Percentiles rank a stretch among this genome's conserved stretches.
These are phyloP conservation scores for Ichneumon xanthorius DNA, from an alignment of 2,888 invertebrate genomes.

Conservation along the genomic window DNA sequence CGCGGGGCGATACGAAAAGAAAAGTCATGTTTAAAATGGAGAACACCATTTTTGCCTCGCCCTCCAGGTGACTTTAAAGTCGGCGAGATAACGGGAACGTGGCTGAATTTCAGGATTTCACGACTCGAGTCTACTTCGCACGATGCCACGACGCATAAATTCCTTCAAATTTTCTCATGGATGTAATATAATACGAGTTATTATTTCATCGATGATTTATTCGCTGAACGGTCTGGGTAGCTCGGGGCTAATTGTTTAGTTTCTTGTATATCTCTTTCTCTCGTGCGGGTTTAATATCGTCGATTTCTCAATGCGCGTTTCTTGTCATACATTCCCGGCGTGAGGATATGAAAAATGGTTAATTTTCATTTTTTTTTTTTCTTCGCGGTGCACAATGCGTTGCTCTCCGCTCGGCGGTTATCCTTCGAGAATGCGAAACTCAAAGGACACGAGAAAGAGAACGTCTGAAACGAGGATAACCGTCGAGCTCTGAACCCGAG, in stretches of 20 bases:
- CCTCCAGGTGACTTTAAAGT: not conserved
- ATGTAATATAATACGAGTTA: not conserved
- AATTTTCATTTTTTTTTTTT: not conserved
- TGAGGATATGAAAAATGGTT: not conserved
- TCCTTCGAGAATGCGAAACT: not conserved
- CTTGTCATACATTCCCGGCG: not conserved
- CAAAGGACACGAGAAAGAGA: slow-evolving; percentile 26
- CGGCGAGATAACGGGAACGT: slow-evolving; percentile 34
- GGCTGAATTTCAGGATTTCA: slow-evolving; percentile 29
- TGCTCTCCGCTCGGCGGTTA: not conserved
- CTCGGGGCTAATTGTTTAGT: slow-evolving; percentile 29
- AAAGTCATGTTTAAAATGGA: not conserved
- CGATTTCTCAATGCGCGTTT: slow-evolving; percentile 20
- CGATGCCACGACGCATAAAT: slow-evolving; percentile 3
- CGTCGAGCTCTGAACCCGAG: slow-evolving; percentile 26
- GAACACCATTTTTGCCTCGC: no score
- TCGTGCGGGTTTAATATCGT: not conserved
- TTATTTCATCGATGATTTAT: slow-evolving; percentile 45
- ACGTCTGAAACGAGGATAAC: slow-evolving; percentile 1
- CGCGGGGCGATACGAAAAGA: not conserved
- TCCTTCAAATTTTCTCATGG: slow-evolving; percentile 15
- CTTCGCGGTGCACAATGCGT: slow-evolving; percentile 12
- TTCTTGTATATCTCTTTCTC: slow-evolving; percentile 3
- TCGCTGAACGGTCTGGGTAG: slow-evolving; percentile 1
- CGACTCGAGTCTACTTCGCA: not conserved